Conservation (phyloP, 2,113 vertebrate species). For the Saguinus imperator region DNA sequence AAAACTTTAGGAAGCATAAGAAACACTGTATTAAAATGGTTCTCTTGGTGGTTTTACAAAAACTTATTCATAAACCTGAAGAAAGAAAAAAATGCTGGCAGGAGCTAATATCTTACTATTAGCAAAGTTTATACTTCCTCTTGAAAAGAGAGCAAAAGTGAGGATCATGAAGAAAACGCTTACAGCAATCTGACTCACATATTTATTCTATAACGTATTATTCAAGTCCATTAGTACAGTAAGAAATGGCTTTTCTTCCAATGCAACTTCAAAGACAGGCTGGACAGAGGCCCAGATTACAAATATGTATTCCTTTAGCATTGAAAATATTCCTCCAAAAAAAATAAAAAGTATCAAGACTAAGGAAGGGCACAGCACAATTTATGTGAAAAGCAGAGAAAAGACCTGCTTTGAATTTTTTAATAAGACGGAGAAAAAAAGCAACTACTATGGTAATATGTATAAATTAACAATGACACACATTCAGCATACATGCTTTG, state of each 20-base stretch:
- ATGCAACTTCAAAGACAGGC: not conserved
- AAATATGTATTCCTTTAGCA: not conserved
- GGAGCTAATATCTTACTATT: not conserved
- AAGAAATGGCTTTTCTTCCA: not conserved
- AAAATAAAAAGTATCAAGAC: rapidly evolving
- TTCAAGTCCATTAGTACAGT: not conserved
- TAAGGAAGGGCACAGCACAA: no score
- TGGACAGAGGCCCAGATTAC: not conserved
- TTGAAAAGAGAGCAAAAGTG: not conserved
- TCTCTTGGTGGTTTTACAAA: conserved; percentile 16
- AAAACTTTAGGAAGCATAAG: not conserved
- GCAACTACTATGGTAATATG: rapidly evolving
- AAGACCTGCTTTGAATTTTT: not conserved
- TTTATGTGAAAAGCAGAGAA: not conserved
- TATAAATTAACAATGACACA: not conserved
- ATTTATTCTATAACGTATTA: not conserved
- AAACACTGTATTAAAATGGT: not conserved
- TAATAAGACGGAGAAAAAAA: not conserved
- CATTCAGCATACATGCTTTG: rapidly evolving
- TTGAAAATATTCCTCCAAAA: not conserved
- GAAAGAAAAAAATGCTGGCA: not conserved
- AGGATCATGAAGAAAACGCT: not conserved
- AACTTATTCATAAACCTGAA: conserved; percentile 1
- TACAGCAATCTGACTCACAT: not conserved
- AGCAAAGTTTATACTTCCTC: conserved; percentile 32